Evolutionary conservation across 2,888 invertebrate species (phyloP).

Genomic region (Leptarthrus brevirostris): DNA sequence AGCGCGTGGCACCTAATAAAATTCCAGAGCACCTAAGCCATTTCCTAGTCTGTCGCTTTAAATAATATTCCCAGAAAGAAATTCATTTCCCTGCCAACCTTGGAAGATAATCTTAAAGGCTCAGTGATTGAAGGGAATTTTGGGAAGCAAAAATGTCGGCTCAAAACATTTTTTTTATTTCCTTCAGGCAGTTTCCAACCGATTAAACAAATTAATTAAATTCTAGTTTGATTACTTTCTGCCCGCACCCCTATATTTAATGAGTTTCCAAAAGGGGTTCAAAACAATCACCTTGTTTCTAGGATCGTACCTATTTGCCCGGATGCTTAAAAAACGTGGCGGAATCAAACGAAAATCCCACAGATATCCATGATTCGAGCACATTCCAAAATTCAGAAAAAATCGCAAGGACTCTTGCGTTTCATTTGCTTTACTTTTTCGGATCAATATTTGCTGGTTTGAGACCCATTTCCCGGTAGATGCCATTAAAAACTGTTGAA

Average conservation of each 20-base stretch:
- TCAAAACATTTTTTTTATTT: not conserved
- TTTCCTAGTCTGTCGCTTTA: not conserved
- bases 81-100: not conserved
- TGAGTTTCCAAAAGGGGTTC: slow-evolving; percentile 27
- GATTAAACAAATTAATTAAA: slow-evolving; percentile 47
- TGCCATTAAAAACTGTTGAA: slow-evolving; percentile 17
- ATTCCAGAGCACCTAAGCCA: no score
- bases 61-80: not conserved
- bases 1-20: no score
- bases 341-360: slow-evolving; percentile 22
- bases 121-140: not conserved
- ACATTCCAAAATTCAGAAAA: not conserved
- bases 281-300: slow-evolving; percentile 31
- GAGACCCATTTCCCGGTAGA: not conserved
- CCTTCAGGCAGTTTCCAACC: slow-evolving; percentile 8
- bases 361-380: not conserved
- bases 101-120: not conserved
- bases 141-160: not conserved
- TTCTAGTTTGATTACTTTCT: slow-evolving; percentile 41
- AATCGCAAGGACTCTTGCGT: not conserved
- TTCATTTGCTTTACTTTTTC: not conserved
- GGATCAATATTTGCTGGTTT: not conserved
- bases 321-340: not conserved
- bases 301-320: not conserved
- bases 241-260: slow-evolving; percentile 10